Conservation (phyloP, 2,797 vertebrate species). For the Phrynocephalus forsythii region DNA sequence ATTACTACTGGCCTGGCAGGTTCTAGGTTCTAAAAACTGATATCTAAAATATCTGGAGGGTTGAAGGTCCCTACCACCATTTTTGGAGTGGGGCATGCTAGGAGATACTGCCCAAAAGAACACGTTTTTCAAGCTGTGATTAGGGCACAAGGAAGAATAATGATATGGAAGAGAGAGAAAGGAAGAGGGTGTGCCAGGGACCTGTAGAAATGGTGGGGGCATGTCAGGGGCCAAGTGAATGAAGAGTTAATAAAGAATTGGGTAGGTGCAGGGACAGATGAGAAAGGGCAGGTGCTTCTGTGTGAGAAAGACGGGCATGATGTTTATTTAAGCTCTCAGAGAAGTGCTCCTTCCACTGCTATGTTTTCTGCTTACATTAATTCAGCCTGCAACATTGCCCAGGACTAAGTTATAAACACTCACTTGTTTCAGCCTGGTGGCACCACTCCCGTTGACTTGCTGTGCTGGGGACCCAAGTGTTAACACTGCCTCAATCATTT, state of each 20-base stretch:
- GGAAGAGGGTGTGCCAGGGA: neutral
- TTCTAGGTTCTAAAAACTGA: too few relatives aligned
- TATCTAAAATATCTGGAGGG: too few relatives aligned
- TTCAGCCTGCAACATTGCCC: conserved; percentile 1
- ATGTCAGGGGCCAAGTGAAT: neutral
- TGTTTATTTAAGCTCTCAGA: neutral
- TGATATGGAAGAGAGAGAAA: neutral
- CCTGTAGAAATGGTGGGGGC: neutral
- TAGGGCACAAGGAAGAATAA: neutral
- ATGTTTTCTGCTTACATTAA: conserved; percentile 22
- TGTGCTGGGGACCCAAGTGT: neutral
- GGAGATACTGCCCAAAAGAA: too few relatives aligned
- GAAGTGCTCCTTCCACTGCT: conserved; percentile 26
- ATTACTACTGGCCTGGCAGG: too few relatives aligned
- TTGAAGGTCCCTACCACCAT: too few relatives aligned
- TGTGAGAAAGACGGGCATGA: neutral
- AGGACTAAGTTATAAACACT: conserved; percentile 23
- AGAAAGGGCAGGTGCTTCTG: neutral
- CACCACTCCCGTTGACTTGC: accelerated
- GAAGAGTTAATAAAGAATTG: neutral
- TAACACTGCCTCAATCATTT: neutral
- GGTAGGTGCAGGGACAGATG: neutral
- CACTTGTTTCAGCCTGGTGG: neutral
- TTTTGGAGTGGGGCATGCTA: too few relatives aligned
- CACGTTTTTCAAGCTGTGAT: neutral